phyloP scores from a whole-genome alignment of 2,113 vertebrate species.

The Gorsachius goisagi region DNA sequence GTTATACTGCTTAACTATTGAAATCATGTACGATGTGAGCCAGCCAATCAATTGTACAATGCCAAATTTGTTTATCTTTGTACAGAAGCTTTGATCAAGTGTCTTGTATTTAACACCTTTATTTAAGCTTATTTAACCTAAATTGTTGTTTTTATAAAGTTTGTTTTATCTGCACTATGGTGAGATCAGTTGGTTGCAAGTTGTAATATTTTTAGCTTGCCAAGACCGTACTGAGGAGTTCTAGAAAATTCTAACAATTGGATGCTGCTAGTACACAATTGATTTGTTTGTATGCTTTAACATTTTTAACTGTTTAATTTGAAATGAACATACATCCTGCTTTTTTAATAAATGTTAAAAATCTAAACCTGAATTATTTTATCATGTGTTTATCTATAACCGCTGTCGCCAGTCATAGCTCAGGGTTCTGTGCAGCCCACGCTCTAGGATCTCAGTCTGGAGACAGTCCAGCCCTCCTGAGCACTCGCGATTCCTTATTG shows the following conservation, averaged over 20 bases:
- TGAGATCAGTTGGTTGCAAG: slow-evolving; percentile 81
- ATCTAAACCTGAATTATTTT: slow-evolving; percentile 41
- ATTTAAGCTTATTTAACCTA: slow-evolving; percentile 99
- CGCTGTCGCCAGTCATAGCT: neutral
- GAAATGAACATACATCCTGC: slow-evolving; percentile 85
- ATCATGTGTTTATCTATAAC: neutral
- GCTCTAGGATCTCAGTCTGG: neutral
- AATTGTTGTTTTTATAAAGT: slow-evolving; percentile 91
- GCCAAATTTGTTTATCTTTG: slow-evolving; percentile 91
- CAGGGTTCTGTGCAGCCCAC: neutral
- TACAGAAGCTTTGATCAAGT: slow-evolving; percentile 91
- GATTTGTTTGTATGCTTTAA: slow-evolving; percentile 92
- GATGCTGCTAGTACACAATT: slow-evolving; percentile 92
- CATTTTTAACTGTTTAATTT: slow-evolving; percentile 88
- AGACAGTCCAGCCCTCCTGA: neutral
- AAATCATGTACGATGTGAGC: slow-evolving; percentile 66
- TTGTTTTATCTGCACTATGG: slow-evolving; percentile 83
- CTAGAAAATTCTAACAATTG: slow-evolving; percentile 87
- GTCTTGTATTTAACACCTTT: slow-evolving; percentile 97
- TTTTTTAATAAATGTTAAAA: slow-evolving; percentile 92
- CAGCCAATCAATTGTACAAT: slow-evolving; percentile 82
- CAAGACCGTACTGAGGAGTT: slow-evolving; percentile 75
- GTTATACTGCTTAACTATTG: slow-evolving; percentile 49
- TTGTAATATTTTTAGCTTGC: slow-evolving; percentile 81
- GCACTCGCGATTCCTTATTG: neutral